Percentiles rank a stretch among this genome's conserved stretches.
Conservation (phyloP, 2,888 invertebrate genomes). For the Bedellia somnulentella region DNA sequence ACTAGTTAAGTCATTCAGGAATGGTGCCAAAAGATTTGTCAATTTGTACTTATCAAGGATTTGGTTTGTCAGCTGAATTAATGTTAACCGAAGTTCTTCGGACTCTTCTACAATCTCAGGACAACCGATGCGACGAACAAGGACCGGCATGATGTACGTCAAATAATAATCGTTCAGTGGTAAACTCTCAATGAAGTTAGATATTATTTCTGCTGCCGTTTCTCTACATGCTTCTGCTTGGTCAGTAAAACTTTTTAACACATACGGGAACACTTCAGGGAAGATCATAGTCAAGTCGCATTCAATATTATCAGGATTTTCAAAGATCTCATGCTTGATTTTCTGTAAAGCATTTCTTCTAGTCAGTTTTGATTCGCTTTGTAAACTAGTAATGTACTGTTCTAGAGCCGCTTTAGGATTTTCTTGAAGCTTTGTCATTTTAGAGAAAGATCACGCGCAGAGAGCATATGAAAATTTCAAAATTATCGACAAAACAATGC, state of each 20-base stretch:
- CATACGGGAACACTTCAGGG: slow-evolving; percentile 37
- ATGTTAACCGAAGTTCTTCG: slow-evolving; percentile 80
- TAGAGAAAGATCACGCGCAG: too few species aligned
- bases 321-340: slow-evolving; percentile 50
- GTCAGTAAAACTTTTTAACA: slow-evolving; percentile 53
- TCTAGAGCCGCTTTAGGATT: slow-evolving; percentile 34
- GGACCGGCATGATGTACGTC: slow-evolving; percentile 72
- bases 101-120: slow-evolving; percentile 68
- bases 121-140: slow-evolving; percentile 76
- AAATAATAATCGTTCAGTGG: slow-evolving; percentile 73
- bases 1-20: slow-evolving; percentile 73
- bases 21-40: slow-evolving; percentile 62
- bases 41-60: slow-evolving; percentile 68
- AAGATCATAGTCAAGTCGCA: slow-evolving; percentile 35
- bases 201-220: slow-evolving; percentile 54
- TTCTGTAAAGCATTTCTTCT: slow-evolving; percentile 60
- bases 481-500: too few species aligned
- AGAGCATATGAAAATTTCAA: too few species aligned
- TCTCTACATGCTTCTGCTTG: slow-evolving; percentile 67
- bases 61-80: slow-evolving; percentile 66
- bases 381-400: slow-evolving; percentile 37
- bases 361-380: slow-evolving; percentile 62
- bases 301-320: slow-evolving; percentile 27
- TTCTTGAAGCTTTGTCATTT: slow-evolving; percentile 18
- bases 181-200: slow-evolving; percentile 56